Evolutionary conservation across 2,888 invertebrate genomes (phyloP), one percentile per base, ranked within the genome.

Genomic region (Entomobrya proxima): DNA sequence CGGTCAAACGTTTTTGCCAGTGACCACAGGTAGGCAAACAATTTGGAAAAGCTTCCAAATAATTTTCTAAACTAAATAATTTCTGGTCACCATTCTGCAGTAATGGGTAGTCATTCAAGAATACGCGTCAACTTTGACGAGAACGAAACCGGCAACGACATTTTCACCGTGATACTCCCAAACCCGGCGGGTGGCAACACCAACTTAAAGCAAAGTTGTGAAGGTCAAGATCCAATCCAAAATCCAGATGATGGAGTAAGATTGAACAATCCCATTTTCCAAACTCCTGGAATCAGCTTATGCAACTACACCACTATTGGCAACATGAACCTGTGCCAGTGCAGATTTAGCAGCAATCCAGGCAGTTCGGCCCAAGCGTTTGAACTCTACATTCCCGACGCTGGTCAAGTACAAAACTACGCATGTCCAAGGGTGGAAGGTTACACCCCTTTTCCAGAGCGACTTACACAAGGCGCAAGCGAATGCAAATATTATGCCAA

Each of bases 41-140:
- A 21, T 4, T 24, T 55, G 44, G 44, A 40, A 11, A 55, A 55
- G 55, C 55, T 21, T n/a, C n/a, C n/a, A n/a, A n/a, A n/a, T n/a
- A 27, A 27, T 7, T 7, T 24, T 21, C 5, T 18, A 27, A 13
- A 15, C 47, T 24, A 52, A 18, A 74, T 32, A 40, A n/a, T 35
- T 64, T 35, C 35, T 7, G 30, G 13, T 32, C 24, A 30, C 32
- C 7, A 15, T 21, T n/a, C 37, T 37, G 9, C 30, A 80, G 80
- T 35, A 2, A 69, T 74, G 47, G 80, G 76, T 32, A 76, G 86
- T n/a, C 81, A 86, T 30, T 27, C 58, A 30, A 32, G 74, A 15
- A 27, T 87, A 4, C 76, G 77, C 0, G 87, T 87, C 0, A 81
- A 87, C 74, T 87, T 87, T 52, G 87, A 87, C 72, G 77, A 85